phyloP scores from a whole-genome alignment of 2,888 invertebrate species.

The Scaptomyza reducta region DNA sequence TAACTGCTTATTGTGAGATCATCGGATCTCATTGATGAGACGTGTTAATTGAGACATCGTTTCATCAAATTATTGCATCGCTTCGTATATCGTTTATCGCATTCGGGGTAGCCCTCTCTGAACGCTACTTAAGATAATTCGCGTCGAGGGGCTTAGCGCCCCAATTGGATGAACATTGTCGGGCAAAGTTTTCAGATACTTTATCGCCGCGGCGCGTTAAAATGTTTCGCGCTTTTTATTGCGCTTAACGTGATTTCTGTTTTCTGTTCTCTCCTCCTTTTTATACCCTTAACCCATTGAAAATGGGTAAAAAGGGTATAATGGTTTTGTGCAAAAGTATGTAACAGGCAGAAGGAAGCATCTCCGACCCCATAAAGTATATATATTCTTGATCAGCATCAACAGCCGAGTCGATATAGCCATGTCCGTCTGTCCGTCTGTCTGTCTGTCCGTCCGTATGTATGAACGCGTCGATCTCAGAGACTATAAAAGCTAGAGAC shows the following conservation, averaged over 20 bases:
- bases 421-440: no score
- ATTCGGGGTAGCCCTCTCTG: conserved; percentile 60
- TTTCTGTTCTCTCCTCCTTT: conserved; percentile 8
- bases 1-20: conserved; percentile 14
- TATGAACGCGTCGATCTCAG: no score
- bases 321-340: no score
- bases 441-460: no score
- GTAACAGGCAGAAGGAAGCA: no score
- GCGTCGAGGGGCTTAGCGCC: conserved; percentile 68
- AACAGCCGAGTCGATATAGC: no score
- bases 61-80: conserved; percentile 73
- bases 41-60: conserved; percentile 75
- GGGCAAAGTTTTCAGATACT: conserved; percentile 77
- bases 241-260: conserved; percentile 76
- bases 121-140: conserved; percentile 75
- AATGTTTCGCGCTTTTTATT: conserved; percentile 80
- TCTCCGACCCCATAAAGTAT: no score
- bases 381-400: no score
- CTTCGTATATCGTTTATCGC: conserved; percentile 25
- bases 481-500: no score
- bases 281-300: no score
- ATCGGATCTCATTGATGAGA: background rate
- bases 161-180: conserved; percentile 66
- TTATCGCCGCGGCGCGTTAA: conserved; percentile 76
- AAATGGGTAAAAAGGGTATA: no score